These are phyloP conservation scores for Hydrozoanthus gracilis DNA, from an alignment of 92 coral and sea anemone species.

Conservation along the genomic window DNA sequence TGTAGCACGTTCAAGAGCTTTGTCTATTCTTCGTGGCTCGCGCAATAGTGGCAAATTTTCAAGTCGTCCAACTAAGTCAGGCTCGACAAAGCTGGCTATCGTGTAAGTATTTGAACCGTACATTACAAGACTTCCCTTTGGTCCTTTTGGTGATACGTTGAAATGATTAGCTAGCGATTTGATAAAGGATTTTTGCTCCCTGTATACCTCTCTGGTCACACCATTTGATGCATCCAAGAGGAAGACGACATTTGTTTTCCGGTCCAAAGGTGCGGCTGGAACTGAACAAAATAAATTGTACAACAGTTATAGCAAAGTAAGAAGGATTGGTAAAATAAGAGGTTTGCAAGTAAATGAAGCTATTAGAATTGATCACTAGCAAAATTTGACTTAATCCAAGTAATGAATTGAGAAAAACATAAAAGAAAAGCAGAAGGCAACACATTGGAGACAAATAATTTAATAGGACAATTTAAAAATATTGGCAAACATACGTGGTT, in stretches of 20 bases:
- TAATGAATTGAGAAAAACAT: no score
- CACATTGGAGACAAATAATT: no score
- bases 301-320: no score
- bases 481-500: slow-evolving; percentile 10
- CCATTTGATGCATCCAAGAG: slow-evolving; percentile 34
- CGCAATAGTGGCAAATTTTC: slow-evolving; percentile 5
- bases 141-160: slow-evolving; percentile 32
- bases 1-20: slow-evolving; percentile 56
- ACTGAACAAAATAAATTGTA: background rate
- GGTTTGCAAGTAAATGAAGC: no score
- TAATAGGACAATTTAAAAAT: background rate
- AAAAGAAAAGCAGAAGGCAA: no score
- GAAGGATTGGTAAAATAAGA: no score
- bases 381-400: no score
- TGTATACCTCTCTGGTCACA: slow-evolving; percentile 13
- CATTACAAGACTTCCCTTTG: slow-evolving; percentile 25
- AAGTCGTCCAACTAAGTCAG: slow-evolving; percentile 8
- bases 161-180: slow-evolving; percentile 21
- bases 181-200: slow-evolving; percentile 5
- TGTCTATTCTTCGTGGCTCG: slow-evolving; percentile 59
- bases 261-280: slow-evolving; percentile 22
- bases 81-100: slow-evolving; percentile 23
- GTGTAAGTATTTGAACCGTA: slow-evolving; percentile 30
- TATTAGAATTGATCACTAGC: no score
- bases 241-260: slow-evolving; percentile 14